Evolutionary conservation across 2,797 vertebrate genomes (phyloP), one percentile per base, ranked within the genome.

Genomic region (Anisognathus igniventris): DNA sequence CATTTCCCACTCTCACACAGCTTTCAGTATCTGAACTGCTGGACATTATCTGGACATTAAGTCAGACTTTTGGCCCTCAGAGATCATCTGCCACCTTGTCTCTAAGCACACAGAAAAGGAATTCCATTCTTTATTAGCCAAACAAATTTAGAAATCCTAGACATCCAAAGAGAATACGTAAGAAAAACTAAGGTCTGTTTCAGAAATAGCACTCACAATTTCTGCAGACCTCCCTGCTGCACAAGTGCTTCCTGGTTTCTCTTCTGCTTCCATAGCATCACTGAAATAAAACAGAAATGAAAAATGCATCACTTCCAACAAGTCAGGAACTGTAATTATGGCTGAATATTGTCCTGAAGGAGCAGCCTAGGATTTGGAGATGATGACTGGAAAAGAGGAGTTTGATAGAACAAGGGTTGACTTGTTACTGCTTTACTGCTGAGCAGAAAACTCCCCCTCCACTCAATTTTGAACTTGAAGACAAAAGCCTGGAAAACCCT

Each of bases 221-320:
- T 99, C 99, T 61, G 97, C 95, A 54, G 98, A 86, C 76, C 99
- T 99, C 90, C 97, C 98, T 47, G 97, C 98, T 48, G 97, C 98
- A 67, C 98, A 98, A 28, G 98, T 97, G 95, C 98, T 98, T 75
- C 98, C 98, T 86, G 98, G 92, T 93, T 99, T 99, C 24, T 99
- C 99, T 81, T 99, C 99, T 0, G 98, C 99, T 97, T 99, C 99
- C 99, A 99, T 99, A 25, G 98, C 97, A 58, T 99, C 99, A 97
- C 99, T 99, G 95, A 83, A 97, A 96, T n/a, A 70, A 97, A 98
- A 73, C 90, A 68, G 42, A 94, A 92, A 48, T 35, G 0, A 90
- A 93, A 82, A 93, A 64, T 47, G 30, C 27, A 77, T 61, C 62
- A 84, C 28, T 24, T 4, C 1, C 30, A 90, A 72, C 31, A 56